A percentile compares a stretch with the other conserved stretches of the same genome.
These are phyloP conservation scores for Phallusia fumigata DNA, from an alignment of 23 tunicate species.

Conservation along the genomic window DNA sequence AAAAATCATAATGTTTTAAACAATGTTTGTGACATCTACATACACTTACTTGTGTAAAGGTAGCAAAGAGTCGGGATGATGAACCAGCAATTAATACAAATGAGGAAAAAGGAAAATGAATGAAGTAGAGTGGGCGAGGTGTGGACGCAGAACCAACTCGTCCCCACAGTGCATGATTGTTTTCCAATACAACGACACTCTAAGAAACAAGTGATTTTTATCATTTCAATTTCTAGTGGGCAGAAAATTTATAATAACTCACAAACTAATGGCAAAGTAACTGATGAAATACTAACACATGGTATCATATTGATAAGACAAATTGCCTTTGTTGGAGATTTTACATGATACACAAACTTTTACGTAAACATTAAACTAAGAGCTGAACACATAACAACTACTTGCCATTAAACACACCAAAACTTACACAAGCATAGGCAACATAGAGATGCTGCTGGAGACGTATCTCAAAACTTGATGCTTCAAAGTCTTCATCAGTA, in stretches of 20 bases:
- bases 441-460: slow-evolving; percentile 26
- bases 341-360: not conserved
- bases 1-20: too few species aligned
- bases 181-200: slow-evolving; percentile 29
- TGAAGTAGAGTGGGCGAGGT: slow-evolving; percentile 10
- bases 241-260: too few species aligned
- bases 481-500: not conserved
- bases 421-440: slow-evolving; percentile 50
- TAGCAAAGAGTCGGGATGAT: not conserved
- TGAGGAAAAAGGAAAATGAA: slow-evolving; percentile 42
- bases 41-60: slow-evolving; percentile 10
- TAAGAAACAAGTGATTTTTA: slow-evolving; percentile 13
- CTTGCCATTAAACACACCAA: too few species aligned
- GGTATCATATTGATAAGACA: too few species aligned
- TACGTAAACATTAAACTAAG: too few species aligned
- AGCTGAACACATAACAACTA: not conserved
- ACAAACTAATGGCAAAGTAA: too few species aligned
- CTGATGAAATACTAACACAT: too few species aligned
- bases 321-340: too few species aligned
- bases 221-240: too few species aligned
- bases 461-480: slow-evolving; percentile 11
- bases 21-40: not conserved
- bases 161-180: slow-evolving; percentile 39
- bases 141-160: slow-evolving; percentile 8
- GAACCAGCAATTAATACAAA: slow-evolving; percentile 21